Evolutionary conservation across 1,140 invertebrate genomes (phyloP), one percentile per base, ranked within the genome.

Genomic region (Prorops nasuta): DNA sequence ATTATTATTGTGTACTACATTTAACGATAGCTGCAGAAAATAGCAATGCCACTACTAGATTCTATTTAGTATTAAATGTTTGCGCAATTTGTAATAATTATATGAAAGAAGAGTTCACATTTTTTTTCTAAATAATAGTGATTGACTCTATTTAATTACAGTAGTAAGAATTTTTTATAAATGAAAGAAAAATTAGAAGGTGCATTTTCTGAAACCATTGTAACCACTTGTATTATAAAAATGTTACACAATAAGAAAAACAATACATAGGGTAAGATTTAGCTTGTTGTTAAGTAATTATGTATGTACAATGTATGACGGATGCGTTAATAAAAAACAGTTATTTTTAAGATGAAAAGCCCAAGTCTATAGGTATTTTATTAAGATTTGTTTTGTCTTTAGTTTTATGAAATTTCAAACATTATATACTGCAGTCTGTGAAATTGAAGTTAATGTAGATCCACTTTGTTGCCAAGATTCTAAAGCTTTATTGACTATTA

Each of bases 401-500:
- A n/a, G n/a, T n/a, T n/a, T n/a, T n/a, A n/a, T n/a, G n/a, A n/a
- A n/a, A n/a, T n/a, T 24, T 47, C 28, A 53, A 12, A 32, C 35
- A 39, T 21, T 48, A 34, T 40, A 19, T 15, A 19, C 18, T 21
- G 18, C 19, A 21, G 7, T 61, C 58, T 49, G 41, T 34, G 40
- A 61, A 54, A 60, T 61, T 41, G 48, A 54, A 39, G 32, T 55
- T 28, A 59, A 46, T 16, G 71, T 71, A 44, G 77, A 79, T 10
- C 80, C 79, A 52, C 79, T 72, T 60, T 86, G 82, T 62, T 88
- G 86, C 86, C 88, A 89, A 54, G 86, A 74, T 61, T 91, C 88
- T 22, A 91, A 85, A 9, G 88, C 85, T 77, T 90, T 88, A 56
- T 86, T 90, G 2, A 87, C 87, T 51, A 91, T 85, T 7, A 87